Conservation (phyloP, 2,888 invertebrate species). For the Watsonalla binaria region DNA sequence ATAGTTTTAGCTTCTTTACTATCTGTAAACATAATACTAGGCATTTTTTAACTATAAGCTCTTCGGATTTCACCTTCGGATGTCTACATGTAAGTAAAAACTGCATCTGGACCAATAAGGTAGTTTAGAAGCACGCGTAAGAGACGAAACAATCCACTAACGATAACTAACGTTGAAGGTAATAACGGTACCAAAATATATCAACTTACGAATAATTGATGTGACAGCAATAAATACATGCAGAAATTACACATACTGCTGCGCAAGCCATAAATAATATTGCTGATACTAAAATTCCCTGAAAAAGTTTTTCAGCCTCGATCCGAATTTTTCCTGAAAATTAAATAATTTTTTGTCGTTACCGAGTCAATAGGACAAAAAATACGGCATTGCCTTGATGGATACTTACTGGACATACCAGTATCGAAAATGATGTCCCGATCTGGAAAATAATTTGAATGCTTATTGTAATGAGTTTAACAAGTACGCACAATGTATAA, state of each 20-base stretch:
- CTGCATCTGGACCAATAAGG: no score
- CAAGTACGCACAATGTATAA: neutral
- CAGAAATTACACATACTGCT: slow-evolving; percentile 35
- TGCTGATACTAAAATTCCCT: slow-evolving; percentile 44
- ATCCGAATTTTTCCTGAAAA: slow-evolving; percentile 45
- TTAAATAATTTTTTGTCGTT: neutral
- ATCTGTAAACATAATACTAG: no score
- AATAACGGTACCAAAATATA: neutral
- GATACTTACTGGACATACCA: slow-evolving; percentile 33
- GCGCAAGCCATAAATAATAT: slow-evolving; percentile 48
- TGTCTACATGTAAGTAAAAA: no score
- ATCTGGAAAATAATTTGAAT: slow-evolving; percentile 19
- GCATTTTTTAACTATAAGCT: no score
- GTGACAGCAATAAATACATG: slow-evolving; percentile 55
- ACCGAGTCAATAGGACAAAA: neutral
- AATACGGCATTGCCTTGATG: no score
- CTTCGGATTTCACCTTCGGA: no score
- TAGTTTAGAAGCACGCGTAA: no score
- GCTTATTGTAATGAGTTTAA: neutral
- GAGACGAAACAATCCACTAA: no score
- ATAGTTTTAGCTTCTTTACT: no score
- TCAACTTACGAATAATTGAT: slow-evolving; percentile 53
- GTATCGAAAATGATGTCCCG: slow-evolving; percentile 16
- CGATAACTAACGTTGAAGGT: neutral
- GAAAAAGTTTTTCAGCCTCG: slow-evolving; percentile 46